These are phyloP conservation scores for Oxyscelio sp. DNA, from an alignment of 2,888 invertebrate genomes.

Conservation along the genomic window DNA sequence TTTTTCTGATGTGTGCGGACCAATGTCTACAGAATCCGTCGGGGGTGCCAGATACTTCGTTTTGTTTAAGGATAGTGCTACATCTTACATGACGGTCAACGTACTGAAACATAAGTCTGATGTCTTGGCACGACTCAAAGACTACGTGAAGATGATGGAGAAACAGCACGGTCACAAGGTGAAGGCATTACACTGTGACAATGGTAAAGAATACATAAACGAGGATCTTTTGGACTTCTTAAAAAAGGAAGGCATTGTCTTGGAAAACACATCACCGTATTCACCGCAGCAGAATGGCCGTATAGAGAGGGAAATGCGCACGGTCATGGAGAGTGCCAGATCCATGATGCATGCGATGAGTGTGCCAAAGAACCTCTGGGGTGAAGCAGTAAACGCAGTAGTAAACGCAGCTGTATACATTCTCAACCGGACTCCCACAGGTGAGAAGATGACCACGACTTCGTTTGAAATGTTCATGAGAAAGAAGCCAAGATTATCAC, in stretches of 20 bases:
- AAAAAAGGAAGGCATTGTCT: conserved; percentile 2
- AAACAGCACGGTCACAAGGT: neutral
- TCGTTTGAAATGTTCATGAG: conserved; percentile 48
- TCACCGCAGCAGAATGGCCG: conserved; percentile 37
- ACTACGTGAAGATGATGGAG: conserved; percentile 18
- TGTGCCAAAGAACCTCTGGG: conserved; percentile 2
- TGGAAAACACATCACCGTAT: conserved; percentile 22
- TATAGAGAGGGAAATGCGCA: conserved; percentile 15
- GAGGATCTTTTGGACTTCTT: neutral
- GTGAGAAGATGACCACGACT: neutral
- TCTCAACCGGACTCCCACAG: neutral
- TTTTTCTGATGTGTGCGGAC: conserved; percentile 53
- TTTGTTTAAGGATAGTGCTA: neutral
- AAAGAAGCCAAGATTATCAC: conserved; percentile 33
- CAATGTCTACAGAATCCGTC: conserved; percentile 31
- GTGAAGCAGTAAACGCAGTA: conserved; percentile 17
- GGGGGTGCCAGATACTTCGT: conserved; percentile 16
- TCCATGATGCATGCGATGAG: conserved; percentile 7
- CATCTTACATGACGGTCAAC: neutral
- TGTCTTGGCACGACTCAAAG: conserved; percentile 3
- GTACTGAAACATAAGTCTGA: conserved; percentile 22
- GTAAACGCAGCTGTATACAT: too few relatives aligned
- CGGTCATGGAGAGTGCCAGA: conserved; percentile 16
- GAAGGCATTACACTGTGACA: conserved; percentile 17
- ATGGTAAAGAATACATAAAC: conserved; percentile 30